Base-by-base conservation (phyloP, 2,113 vertebrate species). In the Prochilodus magdalenae region DNA sequence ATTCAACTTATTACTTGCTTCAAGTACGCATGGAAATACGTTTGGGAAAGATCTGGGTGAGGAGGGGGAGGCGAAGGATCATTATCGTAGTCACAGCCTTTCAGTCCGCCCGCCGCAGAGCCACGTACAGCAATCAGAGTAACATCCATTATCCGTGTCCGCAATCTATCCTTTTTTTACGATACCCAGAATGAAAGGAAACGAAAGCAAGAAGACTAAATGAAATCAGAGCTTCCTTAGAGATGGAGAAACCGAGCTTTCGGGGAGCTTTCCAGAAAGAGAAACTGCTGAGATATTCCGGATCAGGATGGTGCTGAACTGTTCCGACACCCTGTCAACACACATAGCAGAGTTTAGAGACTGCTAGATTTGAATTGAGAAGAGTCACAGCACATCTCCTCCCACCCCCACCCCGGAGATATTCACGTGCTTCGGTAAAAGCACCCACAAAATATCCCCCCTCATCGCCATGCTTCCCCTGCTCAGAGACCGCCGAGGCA, bases 351-450 rank as follows among this genome's bases (percentile, higher is more conserved):
- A 60, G 73, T 75, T 60, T 44, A 60, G n/a, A 6, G 29, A 60
- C 73, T 47, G 22, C 36, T 76, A 22, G 74, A 47, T 12, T n/a
- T 62, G 73, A 75, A 62, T 44, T 75, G 73, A 44, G 55, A 60
- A 26, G 33, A 36, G 73, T 11, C 53, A n/a, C 59, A 40, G 53
- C 27, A 26, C 22, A 33, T 55, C 71, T 73, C 53, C 55, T 55
- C 36, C n/a, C n/a, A n/a, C n/a, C n/a, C n/a, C n/a, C n/a, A n/a
- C n/a, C n/a, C n/a, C n/a, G n/a, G n/a, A n/a, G n/a, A 36, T 27
- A 62, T 36, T 75, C 36, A 26, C 40, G 57, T 14, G 16, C 13
- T 11, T n/a, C 16, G 18, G 44, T n/a, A 40, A 30, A 53, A 73
- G 20, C 51, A 29, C 18, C 18, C 51, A 13, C 27, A 33, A 63